Base-by-base conservation (phyloP, 2,888 invertebrate genomes). In the Chalcosyrphus nemorum region DNA sequence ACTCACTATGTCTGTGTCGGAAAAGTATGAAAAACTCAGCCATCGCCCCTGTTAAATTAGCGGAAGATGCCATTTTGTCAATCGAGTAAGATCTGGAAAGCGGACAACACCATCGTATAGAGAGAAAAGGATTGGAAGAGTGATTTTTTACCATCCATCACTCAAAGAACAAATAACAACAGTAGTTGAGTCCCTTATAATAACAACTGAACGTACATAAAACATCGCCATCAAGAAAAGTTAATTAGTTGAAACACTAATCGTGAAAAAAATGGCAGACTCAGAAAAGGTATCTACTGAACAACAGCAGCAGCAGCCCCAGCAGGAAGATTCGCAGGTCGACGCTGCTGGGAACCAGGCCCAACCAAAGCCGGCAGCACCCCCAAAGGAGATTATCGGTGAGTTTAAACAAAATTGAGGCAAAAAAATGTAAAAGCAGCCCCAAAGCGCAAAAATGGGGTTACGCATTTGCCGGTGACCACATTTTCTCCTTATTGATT, bases 331-430 rank as follows among this genome's bases (percentile, higher is more conserved):
- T 86, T 87, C 86, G 29, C 70, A 81, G 50, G 70, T 56, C 29
- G 84, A 84, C 19, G 80, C 68, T 80, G 70, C 27, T 63, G 80
- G 57, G 47, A 84, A 75, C 86, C 90, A 89, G 86, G 87, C 87
- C 84, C 89, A 89, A 87, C 88, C 88, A 85, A 90, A 91, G 82
- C 89, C 90, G 86, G 88, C 88, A 86, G 90, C 89, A 86, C 89
- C 89, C 76, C 95, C 95, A 93, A 97, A 97, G 94, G 95, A 96
- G 94, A 93, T 97, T 93, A 96, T 97, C 93, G 97, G 97, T 96
- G 92, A 90, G 88, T 86, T 27, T 7, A 19, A 11, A 11, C 1
- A 45, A 61, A 50, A 29, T 47, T 17, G n/a, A n/a, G n/a, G n/a
- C n/a, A n/a, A n/a, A n/a, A n/a, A n/a, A n/a, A n/a, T 11, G 45